phyloP scores from a whole-genome alignment of 2,888 invertebrate species.

The Deilephila porcellus region DNA sequence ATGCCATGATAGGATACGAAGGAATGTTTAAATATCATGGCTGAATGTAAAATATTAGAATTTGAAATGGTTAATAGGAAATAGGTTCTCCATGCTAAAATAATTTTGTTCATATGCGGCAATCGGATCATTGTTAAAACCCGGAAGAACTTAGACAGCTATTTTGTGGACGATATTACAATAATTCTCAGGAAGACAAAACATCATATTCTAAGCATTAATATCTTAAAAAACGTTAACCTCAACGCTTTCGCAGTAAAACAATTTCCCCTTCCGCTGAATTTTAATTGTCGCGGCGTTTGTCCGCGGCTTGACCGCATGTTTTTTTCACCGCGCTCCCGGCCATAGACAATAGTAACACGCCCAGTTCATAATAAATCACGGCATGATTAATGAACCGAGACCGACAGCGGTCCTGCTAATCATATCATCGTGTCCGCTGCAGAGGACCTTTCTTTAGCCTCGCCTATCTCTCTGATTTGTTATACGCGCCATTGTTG shows the following conservation, averaged over 20 bases:
- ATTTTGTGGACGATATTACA: too few relatives aligned
- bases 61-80: too few relatives aligned
- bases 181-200: too few relatives aligned
- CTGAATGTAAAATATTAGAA: too few relatives aligned
- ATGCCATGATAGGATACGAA: too few relatives aligned
- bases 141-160: too few relatives aligned
- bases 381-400: constrained; percentile 75
- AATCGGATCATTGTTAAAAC: too few relatives aligned
- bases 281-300: constrained; percentile 3
- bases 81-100: too few relatives aligned
- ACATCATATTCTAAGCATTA: too few relatives aligned
- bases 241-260: background rate
- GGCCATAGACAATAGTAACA: constrained; percentile 51
- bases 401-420: constrained; percentile 55
- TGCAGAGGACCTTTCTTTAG: constrained; percentile 29
- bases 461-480: background rate
- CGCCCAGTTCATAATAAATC: constrained; percentile 72
- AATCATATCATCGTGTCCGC: constrained; percentile 50
- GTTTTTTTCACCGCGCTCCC: constrained; percentile 14
- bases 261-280: background rate
- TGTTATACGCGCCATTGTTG: constrained; percentile 11
- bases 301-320: constrained; percentile 1
- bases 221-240: too few relatives aligned
- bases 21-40: too few relatives aligned
- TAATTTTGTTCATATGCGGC: too few relatives aligned